These are phyloP conservation scores for Forbesichthys agassizii DNA, from an alignment of 2,113 vertebrate species.

Conservation along the genomic window DNA sequence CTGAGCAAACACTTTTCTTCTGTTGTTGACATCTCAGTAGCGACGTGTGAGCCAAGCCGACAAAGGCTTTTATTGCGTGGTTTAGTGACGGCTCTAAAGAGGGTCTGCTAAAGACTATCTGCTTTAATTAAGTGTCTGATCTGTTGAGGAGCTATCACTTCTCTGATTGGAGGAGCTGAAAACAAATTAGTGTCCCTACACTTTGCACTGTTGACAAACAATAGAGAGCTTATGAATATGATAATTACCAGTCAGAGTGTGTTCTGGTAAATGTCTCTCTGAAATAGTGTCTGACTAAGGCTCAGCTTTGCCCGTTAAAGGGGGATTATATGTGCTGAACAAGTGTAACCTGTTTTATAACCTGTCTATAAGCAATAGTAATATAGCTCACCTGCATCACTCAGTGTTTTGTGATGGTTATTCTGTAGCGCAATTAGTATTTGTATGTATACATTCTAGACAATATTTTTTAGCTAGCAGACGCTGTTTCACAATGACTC, in stretches of 20 bases:
- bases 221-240: conserved; percentile 45
- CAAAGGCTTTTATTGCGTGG: conserved; percentile 39
- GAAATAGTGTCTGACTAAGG: background rate
- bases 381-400: too few relatives aligned
- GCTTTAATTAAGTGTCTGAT: conserved; percentile 65
- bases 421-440: too few relatives aligned
- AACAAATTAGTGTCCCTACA: conserved; percentile 51
- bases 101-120: background rate
- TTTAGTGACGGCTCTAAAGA: conserved; percentile 33
- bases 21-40: conserved; percentile 21
- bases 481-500: too few relatives aligned
- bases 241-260: conserved; percentile 26
- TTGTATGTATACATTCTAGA: too few relatives aligned
- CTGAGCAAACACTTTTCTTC: background rate
- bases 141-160: conserved; percentile 46
- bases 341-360: background rate
- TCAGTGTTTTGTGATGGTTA: too few relatives aligned
- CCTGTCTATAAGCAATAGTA: too few relatives aligned
- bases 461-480: too few relatives aligned
- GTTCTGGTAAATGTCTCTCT: conserved; percentile 9
- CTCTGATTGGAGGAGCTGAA: conserved; percentile 28
- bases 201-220: conserved; percentile 44
- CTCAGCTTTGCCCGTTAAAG: background rate
- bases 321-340: background rate
- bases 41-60: background rate